Evolutionary conservation across 2,888 invertebrate species (phyloP).

Genomic region (Meiosimyza decipiens): DNA sequence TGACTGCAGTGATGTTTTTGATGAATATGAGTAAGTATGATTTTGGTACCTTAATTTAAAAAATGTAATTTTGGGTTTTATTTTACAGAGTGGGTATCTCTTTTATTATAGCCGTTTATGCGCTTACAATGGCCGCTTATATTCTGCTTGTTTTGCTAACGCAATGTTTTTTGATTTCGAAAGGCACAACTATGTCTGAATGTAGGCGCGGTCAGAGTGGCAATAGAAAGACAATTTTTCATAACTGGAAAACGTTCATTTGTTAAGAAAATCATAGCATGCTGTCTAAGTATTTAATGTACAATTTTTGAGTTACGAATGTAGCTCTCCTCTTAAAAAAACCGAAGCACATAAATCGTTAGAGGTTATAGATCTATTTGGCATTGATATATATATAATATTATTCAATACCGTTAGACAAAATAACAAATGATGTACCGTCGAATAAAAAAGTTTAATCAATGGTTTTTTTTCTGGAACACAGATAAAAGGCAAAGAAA

Average conservation of each 20-base stretch:
- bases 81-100: conserved; percentile 70
- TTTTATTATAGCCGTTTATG: conserved; percentile 71
- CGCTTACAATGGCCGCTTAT: conserved; percentile 67
- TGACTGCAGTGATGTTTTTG: conserved; percentile 86
- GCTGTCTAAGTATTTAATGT: not conserved
- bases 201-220: conserved; percentile 62
- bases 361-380: too few species aligned
- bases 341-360: conserved; percentile 17
- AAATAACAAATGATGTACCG: too few species aligned
- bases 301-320: conserved; percentile 7
- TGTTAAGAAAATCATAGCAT: conserved; percentile 22
- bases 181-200: conserved; percentile 69
- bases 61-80: conserved; percentile 32
- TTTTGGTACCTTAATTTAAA: not conserved
- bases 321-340: not conserved
- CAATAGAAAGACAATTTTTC: conserved; percentile 53
- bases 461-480: too few species aligned
- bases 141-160: conserved; percentile 68
- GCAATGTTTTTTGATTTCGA: conserved; percentile 67
- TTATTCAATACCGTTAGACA: too few species aligned
- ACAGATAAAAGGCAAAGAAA: too few species aligned
- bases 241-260: conserved; percentile 58
- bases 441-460: too few species aligned
- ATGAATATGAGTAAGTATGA: conserved; percentile 69
- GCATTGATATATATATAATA: too few species aligned